Evolutionary conservation across 1,140 invertebrate genomes (phyloP), one percentile per base, ranked within the genome.

Genomic region (Drosophila punjabiensis): DNA sequence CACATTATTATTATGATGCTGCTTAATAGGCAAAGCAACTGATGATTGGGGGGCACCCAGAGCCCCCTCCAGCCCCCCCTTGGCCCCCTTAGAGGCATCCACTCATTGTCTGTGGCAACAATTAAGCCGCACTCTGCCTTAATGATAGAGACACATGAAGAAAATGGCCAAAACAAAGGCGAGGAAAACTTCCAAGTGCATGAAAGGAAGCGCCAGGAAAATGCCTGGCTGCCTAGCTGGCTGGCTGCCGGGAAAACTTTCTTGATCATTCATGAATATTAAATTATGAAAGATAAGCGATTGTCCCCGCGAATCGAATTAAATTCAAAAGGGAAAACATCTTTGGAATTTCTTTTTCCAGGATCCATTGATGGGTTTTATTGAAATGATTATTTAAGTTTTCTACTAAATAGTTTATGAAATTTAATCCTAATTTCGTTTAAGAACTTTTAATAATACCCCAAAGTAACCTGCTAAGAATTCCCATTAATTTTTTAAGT

Each of bases 1-100:
- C 80, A 88, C 80, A 87, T 83, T 87, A 87, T 87, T 88, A 88
- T 88, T 88, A 88, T 88, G 67, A 87, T 88, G 85, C 76, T 88
- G 80, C 77, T 77, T 88, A 83, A 88, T 80, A 77, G 84, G 80
- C 79, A 76, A 64, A 55, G 59, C 56, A 43, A 56, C 33, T 68
- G 56, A 20, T 43, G 59, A 24, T 37, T 37, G 45, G 43, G 59
- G 28, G 28, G 32, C 39, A 33, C 13, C 11, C 37, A 1, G 14
- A 45, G 35, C 20, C 33, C 73, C 16, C 6, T 4, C n/a, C 32
- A 16, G 16, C 11, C 13, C 8, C 45, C 4, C 20, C 4, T 8
- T 20, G 2, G 16, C 6, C 18, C 59, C 52, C 30, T 13, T 11
- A 8, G 13, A 33, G 30, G 37, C 32, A 66, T 33, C 53, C 37